Conservation (phyloP, 2,113 vertebrate species). For the Lamprotornis superbus region DNA sequence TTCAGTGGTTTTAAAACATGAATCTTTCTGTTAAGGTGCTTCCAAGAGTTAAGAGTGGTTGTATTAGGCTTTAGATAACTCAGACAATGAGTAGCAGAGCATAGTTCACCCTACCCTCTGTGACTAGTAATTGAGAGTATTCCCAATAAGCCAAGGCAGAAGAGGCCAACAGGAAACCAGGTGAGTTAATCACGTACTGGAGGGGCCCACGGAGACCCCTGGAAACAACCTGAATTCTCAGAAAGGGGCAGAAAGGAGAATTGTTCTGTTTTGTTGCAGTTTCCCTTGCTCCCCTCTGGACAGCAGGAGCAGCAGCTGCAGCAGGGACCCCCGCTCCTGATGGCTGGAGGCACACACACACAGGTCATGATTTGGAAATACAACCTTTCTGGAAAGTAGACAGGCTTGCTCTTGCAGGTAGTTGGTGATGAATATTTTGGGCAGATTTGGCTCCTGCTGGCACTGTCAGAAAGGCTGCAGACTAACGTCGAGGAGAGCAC, state of each 20-base stretch:
- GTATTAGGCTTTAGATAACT: neutral
- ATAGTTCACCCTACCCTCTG: neutral
- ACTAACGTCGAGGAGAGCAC: neutral
- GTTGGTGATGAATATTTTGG: neutral
- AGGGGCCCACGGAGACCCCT: neutral
- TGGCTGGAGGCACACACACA: neutral
- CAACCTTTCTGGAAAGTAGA: neutral
- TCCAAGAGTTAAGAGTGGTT: neutral
- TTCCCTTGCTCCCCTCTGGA: neutral
- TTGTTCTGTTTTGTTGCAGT: neutral
- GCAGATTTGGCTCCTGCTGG: neutral
- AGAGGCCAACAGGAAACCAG: neutral
- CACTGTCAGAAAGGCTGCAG: neutral
- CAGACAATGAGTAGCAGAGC: constrained; percentile 11
- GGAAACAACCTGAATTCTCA: constrained; percentile 28
- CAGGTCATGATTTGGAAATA: neutral
- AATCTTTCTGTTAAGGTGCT: neutral
- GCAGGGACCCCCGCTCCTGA: constrained; percentile 1
- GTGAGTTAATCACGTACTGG: neutral
- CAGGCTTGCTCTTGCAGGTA: neutral
- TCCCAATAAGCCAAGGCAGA: neutral
- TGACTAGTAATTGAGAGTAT: neutral
- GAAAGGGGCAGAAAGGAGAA: neutral
- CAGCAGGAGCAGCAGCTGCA: neutral
- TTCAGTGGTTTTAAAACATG: constrained; percentile 10